A percentile compares a stretch with the other conserved stretches of the same genome.
These are phyloP conservation scores for Accipiter virgatus DNA, from an alignment of 2,113 vertebrate species.

Conservation along the genomic window DNA sequence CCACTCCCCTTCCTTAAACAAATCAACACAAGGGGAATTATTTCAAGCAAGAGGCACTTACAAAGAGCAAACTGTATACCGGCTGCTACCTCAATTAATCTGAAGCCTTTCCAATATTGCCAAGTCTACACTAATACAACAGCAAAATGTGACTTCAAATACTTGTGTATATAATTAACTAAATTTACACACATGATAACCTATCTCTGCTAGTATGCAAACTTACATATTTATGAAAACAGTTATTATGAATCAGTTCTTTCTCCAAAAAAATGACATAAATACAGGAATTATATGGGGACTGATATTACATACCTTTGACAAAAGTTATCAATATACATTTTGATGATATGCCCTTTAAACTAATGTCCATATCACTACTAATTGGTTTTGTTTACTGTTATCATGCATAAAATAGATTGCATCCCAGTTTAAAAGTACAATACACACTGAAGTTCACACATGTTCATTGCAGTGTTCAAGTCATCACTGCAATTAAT, in stretches of 20 bases:
- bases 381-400: conserved; percentile 8
- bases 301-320: neutral
- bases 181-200: neutral
- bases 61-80: neutral
- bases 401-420: neutral
- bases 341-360: neutral
- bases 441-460: neutral
- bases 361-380: neutral
- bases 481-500: neutral
- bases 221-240: neutral
- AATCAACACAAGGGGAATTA: neutral
- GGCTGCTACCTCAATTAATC: neutral
- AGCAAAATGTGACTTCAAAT: neutral
- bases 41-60: neutral
- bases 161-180: neutral
- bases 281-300: neutral
- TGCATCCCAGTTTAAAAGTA: conserved; percentile 37
- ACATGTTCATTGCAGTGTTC: neutral
- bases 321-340: neutral
- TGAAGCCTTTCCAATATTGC: neutral
- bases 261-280: neutral
- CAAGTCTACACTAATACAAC: neutral
- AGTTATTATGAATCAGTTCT: neutral
- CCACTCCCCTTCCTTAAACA: neutral
- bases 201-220: neutral